These are phyloP conservation scores for Tetrax tetrax DNA, from an alignment of 2,113 vertebrate genomes.

Conservation along the genomic window DNA sequence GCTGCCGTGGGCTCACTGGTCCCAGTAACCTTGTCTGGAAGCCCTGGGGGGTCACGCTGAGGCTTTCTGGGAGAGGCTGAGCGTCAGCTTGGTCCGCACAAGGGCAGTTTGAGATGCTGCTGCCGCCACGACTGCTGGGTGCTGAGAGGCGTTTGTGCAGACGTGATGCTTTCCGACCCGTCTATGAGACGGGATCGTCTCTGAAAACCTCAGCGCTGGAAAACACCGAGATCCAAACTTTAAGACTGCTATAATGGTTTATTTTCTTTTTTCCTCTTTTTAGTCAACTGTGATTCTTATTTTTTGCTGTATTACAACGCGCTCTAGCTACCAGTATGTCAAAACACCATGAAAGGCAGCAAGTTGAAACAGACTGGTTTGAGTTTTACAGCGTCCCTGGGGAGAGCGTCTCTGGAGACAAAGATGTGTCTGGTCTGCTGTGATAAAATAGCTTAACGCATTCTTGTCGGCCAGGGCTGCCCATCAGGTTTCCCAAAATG, in stretches of 20 bases:
- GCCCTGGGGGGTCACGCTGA: background rate
- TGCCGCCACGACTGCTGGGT: background rate
- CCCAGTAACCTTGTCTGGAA: background rate
- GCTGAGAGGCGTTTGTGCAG: background rate
- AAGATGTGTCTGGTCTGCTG: background rate
- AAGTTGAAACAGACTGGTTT: background rate
- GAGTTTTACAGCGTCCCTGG: background rate
- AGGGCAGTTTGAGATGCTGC: background rate
- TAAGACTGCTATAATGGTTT: fast-evolving
- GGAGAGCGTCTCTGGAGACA: background rate
- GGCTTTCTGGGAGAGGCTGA: background rate
- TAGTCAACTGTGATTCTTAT: background rate
- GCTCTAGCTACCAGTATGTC: background rate
- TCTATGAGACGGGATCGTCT: background rate
- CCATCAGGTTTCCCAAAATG: background rate
- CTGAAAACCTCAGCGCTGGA: background rate
- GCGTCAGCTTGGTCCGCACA: background rate
- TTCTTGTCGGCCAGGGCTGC: background rate
- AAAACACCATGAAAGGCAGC: background rate
- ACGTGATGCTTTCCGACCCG: background rate
- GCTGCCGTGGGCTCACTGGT: background rate
- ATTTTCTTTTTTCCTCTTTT: background rate
- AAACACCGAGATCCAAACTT: background rate
- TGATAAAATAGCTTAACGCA: fast-evolving
- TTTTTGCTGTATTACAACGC: background rate